Evolutionary conservation across 2,888 invertebrate species (phyloP).

Genomic region (Stenotaenia linearis): DNA sequence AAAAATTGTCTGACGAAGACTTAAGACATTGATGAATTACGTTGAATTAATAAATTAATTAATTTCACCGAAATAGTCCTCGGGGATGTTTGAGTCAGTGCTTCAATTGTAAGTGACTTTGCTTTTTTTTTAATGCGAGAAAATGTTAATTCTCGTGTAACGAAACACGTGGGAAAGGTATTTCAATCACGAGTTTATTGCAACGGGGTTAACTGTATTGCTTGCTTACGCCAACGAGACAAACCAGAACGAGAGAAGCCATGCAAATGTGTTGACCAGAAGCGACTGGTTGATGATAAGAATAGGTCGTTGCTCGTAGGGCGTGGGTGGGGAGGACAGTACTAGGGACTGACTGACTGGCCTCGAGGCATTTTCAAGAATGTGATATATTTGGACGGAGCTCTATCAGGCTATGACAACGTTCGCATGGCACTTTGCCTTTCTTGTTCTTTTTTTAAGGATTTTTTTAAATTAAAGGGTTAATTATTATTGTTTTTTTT

Average conservation of each 20-base stretch:
- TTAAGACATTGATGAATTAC: not conserved
- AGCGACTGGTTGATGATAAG: not conserved
- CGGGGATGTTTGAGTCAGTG: not conserved
- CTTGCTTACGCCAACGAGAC: conserved; percentile 3
- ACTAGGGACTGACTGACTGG: not conserved
- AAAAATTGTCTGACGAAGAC: not conserved
- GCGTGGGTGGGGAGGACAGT: conserved; percentile 1
- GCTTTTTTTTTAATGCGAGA: not conserved
- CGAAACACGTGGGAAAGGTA: not conserved
- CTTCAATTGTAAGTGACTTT: not conserved
- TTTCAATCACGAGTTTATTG: not conserved
- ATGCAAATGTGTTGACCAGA: conserved; percentile 3
- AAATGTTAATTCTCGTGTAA: not conserved
- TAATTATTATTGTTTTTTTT: not conserved
- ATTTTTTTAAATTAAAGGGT: not conserved
- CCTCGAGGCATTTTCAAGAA: not conserved
- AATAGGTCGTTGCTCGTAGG: not conserved
- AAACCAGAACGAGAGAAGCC: not conserved
- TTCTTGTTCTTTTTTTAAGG: not conserved
- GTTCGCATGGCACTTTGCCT: not conserved
- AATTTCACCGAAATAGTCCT: not conserved
- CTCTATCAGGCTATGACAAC: not conserved
- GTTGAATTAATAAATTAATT: conserved; percentile 6
- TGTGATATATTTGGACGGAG: conserved; percentile 7
- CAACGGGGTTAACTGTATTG: conserved; percentile 3